These are phyloP conservation scores for Pungitius pungitius DNA, from an alignment of 2,113 vertebrate genomes.

Conservation along the genomic window DNA sequence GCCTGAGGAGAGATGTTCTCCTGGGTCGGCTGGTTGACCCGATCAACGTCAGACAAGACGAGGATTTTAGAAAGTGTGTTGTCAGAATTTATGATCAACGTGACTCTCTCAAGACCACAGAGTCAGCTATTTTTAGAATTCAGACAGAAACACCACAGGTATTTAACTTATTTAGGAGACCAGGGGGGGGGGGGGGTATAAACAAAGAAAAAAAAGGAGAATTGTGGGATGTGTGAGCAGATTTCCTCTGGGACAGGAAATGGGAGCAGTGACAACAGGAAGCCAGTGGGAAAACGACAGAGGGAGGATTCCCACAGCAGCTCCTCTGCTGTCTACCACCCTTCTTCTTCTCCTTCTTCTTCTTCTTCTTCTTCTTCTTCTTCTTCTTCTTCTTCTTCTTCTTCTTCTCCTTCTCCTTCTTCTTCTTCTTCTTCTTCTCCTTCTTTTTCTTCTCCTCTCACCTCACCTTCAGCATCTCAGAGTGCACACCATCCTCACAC, in stretches of 20 bases:
- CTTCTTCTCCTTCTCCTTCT: slow-evolving; percentile 27
- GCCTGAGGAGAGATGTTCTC: background rate
- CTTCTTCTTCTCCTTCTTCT: slow-evolving; percentile 25
- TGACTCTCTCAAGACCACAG: background rate
- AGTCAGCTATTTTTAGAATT: background rate
- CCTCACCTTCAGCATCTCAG: slow-evolving; percentile 34
- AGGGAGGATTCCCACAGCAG: slow-evolving; percentile 60
- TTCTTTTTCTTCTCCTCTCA: slow-evolving; percentile 36
- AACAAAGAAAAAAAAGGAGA: slow-evolving; percentile 11
- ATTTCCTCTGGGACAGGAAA: slow-evolving; percentile 67
- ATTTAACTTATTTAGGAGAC: slow-evolving; percentile 6
- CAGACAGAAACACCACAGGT: slow-evolving; percentile 3
- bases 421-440: slow-evolving; percentile 26
- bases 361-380: slow-evolving; percentile 27
- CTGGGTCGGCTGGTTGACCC: background rate
- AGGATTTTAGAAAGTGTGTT: slow-evolving; percentile 5
- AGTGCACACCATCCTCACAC: slow-evolving; percentile 20
- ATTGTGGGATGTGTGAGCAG: slow-evolving; percentile 35
- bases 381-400: slow-evolving; percentile 26
- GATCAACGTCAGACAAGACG: slow-evolving; percentile 12
- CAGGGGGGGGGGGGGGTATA: background rate
- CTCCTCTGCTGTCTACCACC: slow-evolving; percentile 24
- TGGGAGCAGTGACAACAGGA: slow-evolving; percentile 65
- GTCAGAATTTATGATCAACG: background rate
- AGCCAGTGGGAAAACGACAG: slow-evolving; percentile 58